Percentiles rank a stretch among this genome's conserved stretches.
Conservation (phyloP, 2,113 vertebrate genomes). For the Pitta sordida region DNA sequence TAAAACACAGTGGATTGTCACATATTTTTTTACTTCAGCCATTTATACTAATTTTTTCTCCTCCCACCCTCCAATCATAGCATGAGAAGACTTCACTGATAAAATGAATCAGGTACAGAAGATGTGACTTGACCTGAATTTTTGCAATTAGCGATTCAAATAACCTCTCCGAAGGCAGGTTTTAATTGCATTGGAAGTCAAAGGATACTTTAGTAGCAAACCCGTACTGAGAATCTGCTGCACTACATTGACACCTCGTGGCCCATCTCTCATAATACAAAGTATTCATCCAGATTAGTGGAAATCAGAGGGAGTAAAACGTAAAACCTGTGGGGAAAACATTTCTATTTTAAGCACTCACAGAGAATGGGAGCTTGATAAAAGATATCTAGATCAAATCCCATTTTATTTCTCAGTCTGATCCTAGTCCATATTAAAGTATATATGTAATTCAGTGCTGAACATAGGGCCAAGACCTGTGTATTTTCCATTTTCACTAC, state of each 20-base stretch:
- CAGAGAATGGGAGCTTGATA: not conserved
- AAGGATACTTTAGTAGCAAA: not conserved
- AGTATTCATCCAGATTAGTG: not conserved
- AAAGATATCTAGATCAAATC: not conserved
- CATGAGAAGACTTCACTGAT: not conserved
- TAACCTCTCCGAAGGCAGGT: not conserved
- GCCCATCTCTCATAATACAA: not conserved
- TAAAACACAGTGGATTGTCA: not conserved
- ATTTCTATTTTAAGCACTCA: not conserved
- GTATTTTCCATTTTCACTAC: not conserved
- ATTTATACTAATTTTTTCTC: not conserved
- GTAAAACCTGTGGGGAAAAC: not conserved
- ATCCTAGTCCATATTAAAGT: not conserved
- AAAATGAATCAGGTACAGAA: slow-evolving; percentile 22
- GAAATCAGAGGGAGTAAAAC: not conserved
- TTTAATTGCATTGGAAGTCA: not conserved
- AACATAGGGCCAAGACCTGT: not conserved
- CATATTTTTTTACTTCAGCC: not conserved
- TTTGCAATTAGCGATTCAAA: slow-evolving; percentile 3
- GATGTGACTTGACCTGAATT: not conserved
- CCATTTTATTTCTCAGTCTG: not conserved
- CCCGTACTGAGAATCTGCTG: not conserved
- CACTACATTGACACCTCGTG: slow-evolving; percentile 55
- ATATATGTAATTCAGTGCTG: not conserved
- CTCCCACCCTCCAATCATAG: not conserved